Conservation (phyloP, 2,888 invertebrate species). For the Pachliopta kotzebuea region DNA sequence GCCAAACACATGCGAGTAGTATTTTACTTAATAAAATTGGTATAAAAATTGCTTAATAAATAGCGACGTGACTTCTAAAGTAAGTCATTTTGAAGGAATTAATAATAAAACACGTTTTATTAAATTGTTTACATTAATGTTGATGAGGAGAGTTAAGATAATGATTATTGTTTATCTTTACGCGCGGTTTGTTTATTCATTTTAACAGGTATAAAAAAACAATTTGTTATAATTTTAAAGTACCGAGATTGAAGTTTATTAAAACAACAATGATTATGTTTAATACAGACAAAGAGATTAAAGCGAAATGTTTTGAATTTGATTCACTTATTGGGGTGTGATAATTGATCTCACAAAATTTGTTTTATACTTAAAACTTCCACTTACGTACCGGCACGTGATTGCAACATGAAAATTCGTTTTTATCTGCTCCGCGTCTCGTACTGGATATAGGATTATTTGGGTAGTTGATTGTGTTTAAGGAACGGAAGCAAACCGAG, state of each 20-base stretch:
- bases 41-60: too few relatives aligned
- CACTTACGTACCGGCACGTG: slow-evolving; percentile 24
- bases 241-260: neutral
- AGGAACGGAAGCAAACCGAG: slow-evolving; percentile 10
- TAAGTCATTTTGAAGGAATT: neutral
- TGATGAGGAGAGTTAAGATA: neutral
- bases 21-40: too few relatives aligned
- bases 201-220: neutral
- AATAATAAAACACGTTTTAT: neutral
- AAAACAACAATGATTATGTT: neutral
- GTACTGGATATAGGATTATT: slow-evolving; percentile 31
- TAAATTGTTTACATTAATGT: neutral
- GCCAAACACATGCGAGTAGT: too few relatives aligned
- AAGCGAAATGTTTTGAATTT: neutral
- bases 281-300: neutral
- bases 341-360: neutral
- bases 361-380: neutral
- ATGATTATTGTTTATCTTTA: too few relatives aligned
- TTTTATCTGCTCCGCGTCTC: slow-evolving; percentile 29
- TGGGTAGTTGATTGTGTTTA: slow-evolving; percentile 5
- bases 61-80: too few relatives aligned
- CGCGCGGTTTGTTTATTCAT: too few relatives aligned
- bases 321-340: neutral
- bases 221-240: neutral
- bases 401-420: slow-evolving; percentile 19